These are phyloP conservation scores for Frankliniella intonsa DNA, from an alignment of 2,888 invertebrate species.

Conservation along the genomic window DNA sequence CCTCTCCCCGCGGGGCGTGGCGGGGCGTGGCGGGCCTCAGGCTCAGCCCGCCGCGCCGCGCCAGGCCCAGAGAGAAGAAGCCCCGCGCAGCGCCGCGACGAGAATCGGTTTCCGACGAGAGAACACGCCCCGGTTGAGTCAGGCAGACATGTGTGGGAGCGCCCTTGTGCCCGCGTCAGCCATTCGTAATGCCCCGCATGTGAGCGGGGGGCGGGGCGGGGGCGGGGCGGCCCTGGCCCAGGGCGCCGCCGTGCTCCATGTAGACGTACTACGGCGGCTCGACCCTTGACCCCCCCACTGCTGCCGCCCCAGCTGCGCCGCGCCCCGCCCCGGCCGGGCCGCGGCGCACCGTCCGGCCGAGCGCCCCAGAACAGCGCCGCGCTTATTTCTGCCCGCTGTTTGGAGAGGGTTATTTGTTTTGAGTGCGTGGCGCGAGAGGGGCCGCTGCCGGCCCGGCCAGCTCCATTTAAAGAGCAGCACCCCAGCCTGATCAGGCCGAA, in stretches of 20 bases:
- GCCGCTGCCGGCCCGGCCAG: constrained; percentile 30
- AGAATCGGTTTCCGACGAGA: not conserved
- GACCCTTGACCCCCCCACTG: constrained; percentile 47
- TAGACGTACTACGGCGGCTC: constrained; percentile 43
- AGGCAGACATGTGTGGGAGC: not conserved
- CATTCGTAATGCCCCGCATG: not conserved
- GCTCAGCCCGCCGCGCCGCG: no score
- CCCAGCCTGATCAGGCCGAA: constrained; percentile 31
- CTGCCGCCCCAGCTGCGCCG: constrained; percentile 52
- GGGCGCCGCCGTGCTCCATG: constrained; percentile 32
- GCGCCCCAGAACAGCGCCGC: constrained; percentile 17
- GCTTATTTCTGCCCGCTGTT: constrained; percentile 11
- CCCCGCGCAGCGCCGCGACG: no score
- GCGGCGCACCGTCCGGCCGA: constrained; percentile 32
- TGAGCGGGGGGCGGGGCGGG: not conserved
- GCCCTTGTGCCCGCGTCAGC: no score
- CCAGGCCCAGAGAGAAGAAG: not conserved
- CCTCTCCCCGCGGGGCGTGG: no score
- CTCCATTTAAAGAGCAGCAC: constrained; percentile 21
- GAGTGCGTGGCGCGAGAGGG: not conserved
- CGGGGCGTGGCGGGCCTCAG: no score
- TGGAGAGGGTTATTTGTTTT: constrained; percentile 26
- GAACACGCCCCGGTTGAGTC: constrained; percentile 19
- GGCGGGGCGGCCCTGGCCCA: constrained; percentile 26
- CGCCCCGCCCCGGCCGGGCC: constrained; percentile 45